Conservation (phyloP, 2,888 invertebrate species). For the Perdita meconis region DNA sequence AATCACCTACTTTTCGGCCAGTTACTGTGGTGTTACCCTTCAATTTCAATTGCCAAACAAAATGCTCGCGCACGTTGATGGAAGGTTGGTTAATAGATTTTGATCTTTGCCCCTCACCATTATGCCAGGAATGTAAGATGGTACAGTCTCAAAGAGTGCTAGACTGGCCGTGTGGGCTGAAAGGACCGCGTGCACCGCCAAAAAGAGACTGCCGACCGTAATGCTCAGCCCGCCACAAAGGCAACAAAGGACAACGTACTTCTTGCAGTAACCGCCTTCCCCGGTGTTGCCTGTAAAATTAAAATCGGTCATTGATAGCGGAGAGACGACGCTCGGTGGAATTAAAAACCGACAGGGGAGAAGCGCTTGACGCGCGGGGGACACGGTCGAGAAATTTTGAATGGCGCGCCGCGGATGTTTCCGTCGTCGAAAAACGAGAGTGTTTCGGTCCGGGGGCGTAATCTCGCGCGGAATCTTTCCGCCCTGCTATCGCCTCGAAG, state of each 20-base stretch:
- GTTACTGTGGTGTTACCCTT: no score
- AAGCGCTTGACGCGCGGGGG: neutral
- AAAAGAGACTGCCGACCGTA: slow-evolving; percentile 90
- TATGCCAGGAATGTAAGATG: slow-evolving; percentile 96
- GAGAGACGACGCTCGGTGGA: neutral
- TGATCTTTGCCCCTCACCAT: slow-evolving; percentile 88
- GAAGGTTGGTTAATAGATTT: slow-evolving; percentile 35
- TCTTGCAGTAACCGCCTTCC: slow-evolving; percentile 84
- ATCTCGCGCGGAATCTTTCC: slow-evolving; percentile 27
- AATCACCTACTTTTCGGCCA: no score
- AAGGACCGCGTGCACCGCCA: slow-evolving; percentile 92
- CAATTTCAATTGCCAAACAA: no score
- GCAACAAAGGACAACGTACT: slow-evolving; percentile 93
- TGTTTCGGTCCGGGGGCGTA: neutral
- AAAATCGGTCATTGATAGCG: slow-evolving; percentile 48
- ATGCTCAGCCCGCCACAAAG: slow-evolving; percentile 92
- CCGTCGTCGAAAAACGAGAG: neutral
- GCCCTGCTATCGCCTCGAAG: slow-evolving; percentile 31
- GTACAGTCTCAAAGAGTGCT: slow-evolving; percentile 93
- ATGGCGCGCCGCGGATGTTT: neutral
- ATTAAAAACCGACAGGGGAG: neutral
- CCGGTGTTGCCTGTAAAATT: slow-evolving; percentile 76
- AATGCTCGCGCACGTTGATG: neutral
- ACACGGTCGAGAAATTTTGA: slow-evolving; percentile 1
- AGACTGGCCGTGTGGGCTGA: slow-evolving; percentile 89